Evolutionary conservation across 1,140 invertebrate species (phyloP).

Genomic region (Wasmannia auropunctata): DNA sequence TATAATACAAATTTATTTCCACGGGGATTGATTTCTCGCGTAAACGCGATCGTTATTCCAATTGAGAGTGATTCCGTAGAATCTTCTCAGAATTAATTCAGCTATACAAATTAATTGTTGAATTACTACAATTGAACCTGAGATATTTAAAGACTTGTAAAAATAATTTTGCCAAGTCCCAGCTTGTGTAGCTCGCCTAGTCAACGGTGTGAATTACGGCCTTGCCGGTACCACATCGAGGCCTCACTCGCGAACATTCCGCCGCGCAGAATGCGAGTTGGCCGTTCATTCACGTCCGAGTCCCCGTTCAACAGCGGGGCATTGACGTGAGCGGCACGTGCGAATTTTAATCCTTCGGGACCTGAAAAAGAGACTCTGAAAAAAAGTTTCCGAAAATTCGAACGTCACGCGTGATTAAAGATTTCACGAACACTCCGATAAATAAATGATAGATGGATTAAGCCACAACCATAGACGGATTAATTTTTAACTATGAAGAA

Average conservation of each 20-base stretch:
- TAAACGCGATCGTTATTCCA: too few relatives aligned
- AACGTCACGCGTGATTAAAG: not conserved
- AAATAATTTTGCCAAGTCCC: not conserved
- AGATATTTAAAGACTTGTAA: not conserved
- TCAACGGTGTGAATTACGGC: not conserved
- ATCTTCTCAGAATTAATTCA: not conserved
- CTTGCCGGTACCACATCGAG: slow-evolving; percentile 4
- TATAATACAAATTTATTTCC: not conserved
- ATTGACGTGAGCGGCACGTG: slow-evolving; percentile 28
- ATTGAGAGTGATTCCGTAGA: not conserved
- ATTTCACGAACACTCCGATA: not conserved
- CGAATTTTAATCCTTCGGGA: not conserved
- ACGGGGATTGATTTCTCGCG: not conserved
- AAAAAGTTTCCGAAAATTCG: not conserved
- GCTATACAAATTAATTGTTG: not conserved
- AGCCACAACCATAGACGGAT: not conserved
- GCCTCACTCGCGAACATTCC: slow-evolving; percentile 48
- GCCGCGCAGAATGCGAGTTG: slow-evolving; percentile 19
- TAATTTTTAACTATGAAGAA: not conserved
- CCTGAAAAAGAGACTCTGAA: not conserved
- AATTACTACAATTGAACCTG: not conserved
- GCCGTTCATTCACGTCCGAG: slow-evolving; percentile 56
- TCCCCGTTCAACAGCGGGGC: slow-evolving; percentile 14
- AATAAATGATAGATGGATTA: not conserved
- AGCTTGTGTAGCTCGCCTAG: not conserved